Conservation (phyloP, 1,140 invertebrate genomes). For the Cotesia chilonis region DNA sequence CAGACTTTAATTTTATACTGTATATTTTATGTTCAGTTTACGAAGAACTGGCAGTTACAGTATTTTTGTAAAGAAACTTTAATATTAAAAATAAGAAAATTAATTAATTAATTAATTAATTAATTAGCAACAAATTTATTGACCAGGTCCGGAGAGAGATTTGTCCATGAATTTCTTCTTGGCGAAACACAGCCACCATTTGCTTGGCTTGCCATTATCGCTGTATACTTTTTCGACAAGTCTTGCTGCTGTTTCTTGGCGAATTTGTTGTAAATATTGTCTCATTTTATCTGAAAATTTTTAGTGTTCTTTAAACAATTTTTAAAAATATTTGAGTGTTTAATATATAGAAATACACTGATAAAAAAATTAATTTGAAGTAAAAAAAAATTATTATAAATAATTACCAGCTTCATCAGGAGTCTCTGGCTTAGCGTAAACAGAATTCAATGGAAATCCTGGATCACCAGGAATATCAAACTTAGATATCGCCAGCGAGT, state of each 20-base stretch:
- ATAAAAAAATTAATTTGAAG: constrained; percentile 48
- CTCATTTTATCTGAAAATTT: constrained; percentile 81
- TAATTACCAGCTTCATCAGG: constrained; percentile 78
- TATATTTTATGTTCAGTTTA: too few species aligned
- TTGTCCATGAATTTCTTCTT: constrained; percentile 99
- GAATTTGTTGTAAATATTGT: constrained; percentile 91
- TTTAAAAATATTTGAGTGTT: too few species aligned
- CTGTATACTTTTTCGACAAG: constrained; percentile 83
- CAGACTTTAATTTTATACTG: neutral
- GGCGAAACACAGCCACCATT: constrained; percentile 99
- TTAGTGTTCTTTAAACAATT: too few species aligned
- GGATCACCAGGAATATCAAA: constrained; percentile 97
- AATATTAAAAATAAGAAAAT: neutral
- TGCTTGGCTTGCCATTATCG: constrained; percentile 93
- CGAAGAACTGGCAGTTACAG: too few species aligned
- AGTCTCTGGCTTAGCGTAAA: constrained; percentile 89
- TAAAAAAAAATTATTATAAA: neutral
- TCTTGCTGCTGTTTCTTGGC: constrained; percentile 93
- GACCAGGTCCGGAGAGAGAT: constrained; percentile 85
- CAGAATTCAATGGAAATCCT: constrained; percentile 96
- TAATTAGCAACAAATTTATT: constrained; percentile 56
- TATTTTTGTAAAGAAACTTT: neutral
- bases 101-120: neutral
- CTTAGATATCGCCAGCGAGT: constrained; percentile 91
- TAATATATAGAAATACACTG: too few species aligned